Conservation (phyloP, 2,113 vertebrate species). For the Paracanthobrama guichenoti region DNA sequence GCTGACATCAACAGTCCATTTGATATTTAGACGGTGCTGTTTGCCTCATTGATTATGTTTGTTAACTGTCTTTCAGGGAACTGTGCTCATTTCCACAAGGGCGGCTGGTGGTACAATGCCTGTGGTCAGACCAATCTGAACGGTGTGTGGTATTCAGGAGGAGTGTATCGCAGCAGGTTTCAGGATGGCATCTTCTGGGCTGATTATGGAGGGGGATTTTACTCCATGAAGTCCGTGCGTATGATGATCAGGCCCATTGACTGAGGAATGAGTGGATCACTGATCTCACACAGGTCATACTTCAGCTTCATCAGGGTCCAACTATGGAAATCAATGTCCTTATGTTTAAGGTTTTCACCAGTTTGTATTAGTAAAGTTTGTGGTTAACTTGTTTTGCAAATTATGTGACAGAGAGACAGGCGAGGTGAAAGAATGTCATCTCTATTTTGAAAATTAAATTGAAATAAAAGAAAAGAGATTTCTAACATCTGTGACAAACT, state of each 20-base stretch:
- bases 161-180: constrained; percentile 96
- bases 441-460: background rate
- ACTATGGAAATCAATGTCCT: background rate
- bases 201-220: constrained; percentile 95
- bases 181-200: constrained; percentile 98
- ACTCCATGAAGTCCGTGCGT: constrained; percentile 90
- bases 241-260: constrained; percentile 97
- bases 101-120: constrained; percentile 98
- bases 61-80: constrained; percentile 78
- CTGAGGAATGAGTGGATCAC: constrained; percentile 60
- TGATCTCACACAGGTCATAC: background rate
- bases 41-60: too few relatives aligned
- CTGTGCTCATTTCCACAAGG: constrained; percentile 98
- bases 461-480: background rate
- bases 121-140: constrained; percentile 96
- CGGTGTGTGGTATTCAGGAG: constrained; percentile 95
- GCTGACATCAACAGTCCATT: too few relatives aligned
- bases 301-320: background rate
- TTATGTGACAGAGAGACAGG: background rate
- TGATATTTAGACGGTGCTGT: too few relatives aligned
- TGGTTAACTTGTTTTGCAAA: background rate
- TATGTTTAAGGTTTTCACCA: background rate
- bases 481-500: background rate
- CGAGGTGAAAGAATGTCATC: background rate
- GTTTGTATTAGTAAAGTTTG: background rate